phyloP scores from a whole-genome alignment of 2,113 vertebrate genomes.

The Crocuta crocuta region DNA sequence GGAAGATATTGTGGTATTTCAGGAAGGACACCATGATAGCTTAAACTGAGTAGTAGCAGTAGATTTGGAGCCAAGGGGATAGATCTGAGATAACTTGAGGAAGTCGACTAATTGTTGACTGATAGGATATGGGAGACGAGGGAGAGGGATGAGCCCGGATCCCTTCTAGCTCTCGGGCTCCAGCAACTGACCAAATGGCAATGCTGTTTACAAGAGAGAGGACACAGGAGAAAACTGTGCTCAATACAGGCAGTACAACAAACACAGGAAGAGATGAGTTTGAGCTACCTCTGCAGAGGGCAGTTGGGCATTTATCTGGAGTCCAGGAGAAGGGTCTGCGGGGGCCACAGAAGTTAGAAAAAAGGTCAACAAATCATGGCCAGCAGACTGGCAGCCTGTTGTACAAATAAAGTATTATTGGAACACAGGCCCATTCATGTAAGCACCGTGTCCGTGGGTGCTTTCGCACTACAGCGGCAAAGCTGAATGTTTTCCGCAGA shows the following conservation, averaged over 20 bases:
- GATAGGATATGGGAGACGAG: not conserved
- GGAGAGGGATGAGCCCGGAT: not conserved
- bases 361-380: not conserved
- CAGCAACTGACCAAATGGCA: not conserved
- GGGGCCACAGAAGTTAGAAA: not conserved
- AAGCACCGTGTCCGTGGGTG: fast-evolving
- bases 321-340: not conserved
- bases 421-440: not conserved
- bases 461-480: not conserved
- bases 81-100: not conserved
- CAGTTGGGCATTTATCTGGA: not conserved
- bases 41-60: not conserved
- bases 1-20: not conserved
- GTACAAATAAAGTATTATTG: not conserved
- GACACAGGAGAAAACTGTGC: not conserved
- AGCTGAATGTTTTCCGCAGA: not conserved
- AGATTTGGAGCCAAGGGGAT: not conserved
- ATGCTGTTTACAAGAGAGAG: not conserved
- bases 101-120: not conserved
- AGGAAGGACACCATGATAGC: not conserved
- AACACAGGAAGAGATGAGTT: not conserved
- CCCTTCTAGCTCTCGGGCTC: not conserved
- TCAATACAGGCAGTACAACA: not conserved
- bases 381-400: not conserved
- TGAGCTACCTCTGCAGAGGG: not conserved